phyloP scores from a whole-genome alignment of 1,140 invertebrate genomes.

The Hesperophylax magnus region DNA sequence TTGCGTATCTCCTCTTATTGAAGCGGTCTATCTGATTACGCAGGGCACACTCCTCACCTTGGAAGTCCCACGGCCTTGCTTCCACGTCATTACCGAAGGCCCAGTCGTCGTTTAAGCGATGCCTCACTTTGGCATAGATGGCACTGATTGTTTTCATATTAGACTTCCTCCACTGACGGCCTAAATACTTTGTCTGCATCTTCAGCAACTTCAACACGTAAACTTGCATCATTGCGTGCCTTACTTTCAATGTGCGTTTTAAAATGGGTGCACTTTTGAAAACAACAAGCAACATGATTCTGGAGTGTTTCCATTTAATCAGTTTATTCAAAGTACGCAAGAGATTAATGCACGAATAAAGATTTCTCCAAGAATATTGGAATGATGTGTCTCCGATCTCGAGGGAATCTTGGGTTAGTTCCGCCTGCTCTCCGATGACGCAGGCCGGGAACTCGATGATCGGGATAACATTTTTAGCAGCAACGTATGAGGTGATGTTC shows the following conservation, averaged over 20 bases:
- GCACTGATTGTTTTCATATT: constrained; percentile 99
- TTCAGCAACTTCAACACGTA: constrained; percentile 98
- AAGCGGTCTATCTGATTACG: constrained; percentile 95
- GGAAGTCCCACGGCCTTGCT: constrained; percentile 98
- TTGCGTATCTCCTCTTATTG: constrained; percentile 90
- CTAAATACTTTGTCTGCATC: constrained; percentile 99
- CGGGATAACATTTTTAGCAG: constrained; percentile 95
- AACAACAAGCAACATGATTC: constrained; percentile 99
- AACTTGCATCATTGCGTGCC: constrained; percentile 98
- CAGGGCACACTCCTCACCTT: constrained; percentile 96
- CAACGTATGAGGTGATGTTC: constrained; percentile 96
- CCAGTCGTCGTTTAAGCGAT: constrained; percentile 99
- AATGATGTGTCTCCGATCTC: constrained; percentile 89
- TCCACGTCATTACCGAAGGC: constrained; percentile 99
- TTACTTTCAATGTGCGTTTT: constrained; percentile 95
- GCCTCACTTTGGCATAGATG: constrained; percentile 97
- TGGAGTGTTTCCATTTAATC: constrained; percentile 99
- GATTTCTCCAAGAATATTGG: constrained; percentile 96
- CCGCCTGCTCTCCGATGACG: constrained; percentile 96
- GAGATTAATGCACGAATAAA: constrained; percentile 98
- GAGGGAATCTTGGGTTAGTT: constrained; percentile 93
- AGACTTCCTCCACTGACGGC: constrained; percentile 98
- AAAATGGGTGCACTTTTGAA: constrained; percentile 99
- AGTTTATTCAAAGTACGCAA: constrained; percentile 97
- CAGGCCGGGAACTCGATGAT: constrained; percentile 96